These are phyloP conservation scores for Unio delphinus DNA, from an alignment of 2,888 invertebrate genomes.

Conservation along the genomic window DNA sequence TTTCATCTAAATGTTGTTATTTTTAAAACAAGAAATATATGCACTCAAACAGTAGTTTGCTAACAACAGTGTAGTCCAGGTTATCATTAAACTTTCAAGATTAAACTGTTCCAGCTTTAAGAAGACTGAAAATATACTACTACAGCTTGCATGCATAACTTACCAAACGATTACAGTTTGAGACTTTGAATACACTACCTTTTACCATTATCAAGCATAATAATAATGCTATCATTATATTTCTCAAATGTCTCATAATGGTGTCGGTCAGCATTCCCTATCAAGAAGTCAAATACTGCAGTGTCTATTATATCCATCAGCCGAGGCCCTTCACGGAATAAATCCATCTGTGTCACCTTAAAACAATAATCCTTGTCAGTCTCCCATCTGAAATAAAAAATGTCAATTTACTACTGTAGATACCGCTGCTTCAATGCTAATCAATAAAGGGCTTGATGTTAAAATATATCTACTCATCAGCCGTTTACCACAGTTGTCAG, in stretches of 20 bases:
- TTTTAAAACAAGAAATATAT: too few relatives aligned
- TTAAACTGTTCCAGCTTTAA: too few relatives aligned
- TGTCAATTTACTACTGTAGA: not conserved
- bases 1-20: too few relatives aligned
- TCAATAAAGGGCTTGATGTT: not conserved
- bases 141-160: too few relatives aligned
- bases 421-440: conserved; percentile 2
- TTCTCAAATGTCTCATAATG: conserved; percentile 83
- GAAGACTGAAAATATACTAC: too few relatives aligned
- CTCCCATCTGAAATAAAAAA: conserved; percentile 80
- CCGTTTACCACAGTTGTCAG: not conserved
- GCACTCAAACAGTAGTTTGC: too few relatives aligned
- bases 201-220: conserved; percentile 77
- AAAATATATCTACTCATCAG: not conserved
- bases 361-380: conserved; percentile 84
- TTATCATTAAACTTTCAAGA: too few relatives aligned
- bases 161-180: too few relatives aligned
- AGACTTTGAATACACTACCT: conserved; percentile 45
- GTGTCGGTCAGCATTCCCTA: conserved; percentile 96
- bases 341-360: conserved; percentile 45
- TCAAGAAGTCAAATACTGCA: conserved; percentile 91
- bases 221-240: conserved; percentile 79
- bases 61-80: too few relatives aligned
- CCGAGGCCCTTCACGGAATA: conserved; percentile 56
- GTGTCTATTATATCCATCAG: conserved; percentile 90